Conservation (phyloP, 2,888 invertebrate genomes). For the Pterobdella sp. region DNA sequence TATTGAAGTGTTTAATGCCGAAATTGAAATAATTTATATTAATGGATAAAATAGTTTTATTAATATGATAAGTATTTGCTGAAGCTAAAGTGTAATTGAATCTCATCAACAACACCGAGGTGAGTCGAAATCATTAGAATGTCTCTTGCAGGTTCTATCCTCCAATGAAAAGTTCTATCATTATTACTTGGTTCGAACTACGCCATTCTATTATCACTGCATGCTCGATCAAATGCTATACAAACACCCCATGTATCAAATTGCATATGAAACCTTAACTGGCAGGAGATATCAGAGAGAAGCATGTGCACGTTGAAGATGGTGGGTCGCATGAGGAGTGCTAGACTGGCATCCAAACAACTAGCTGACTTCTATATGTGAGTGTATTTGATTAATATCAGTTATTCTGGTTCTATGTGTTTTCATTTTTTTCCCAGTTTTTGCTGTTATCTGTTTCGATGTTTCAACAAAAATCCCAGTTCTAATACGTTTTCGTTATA, state of each 20-base stretch:
- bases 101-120: slow-evolving; percentile 17
- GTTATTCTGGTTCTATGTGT: background rate
- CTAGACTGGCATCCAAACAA: slow-evolving; percentile 77
- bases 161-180: slow-evolving; percentile 80
- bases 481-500: background rate
- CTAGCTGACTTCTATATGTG: slow-evolving; percentile 82
- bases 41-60: too few species aligned
- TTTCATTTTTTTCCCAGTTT: background rate
- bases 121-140: slow-evolving; percentile 61
- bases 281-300: slow-evolving; percentile 75
- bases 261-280: background rate
- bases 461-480: background rate
- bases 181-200: slow-evolving; percentile 64
- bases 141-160: slow-evolving; percentile 79
- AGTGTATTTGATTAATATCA: slow-evolving; percentile 36
- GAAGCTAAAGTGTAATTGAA: background rate
- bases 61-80: too few species aligned
- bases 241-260: background rate
- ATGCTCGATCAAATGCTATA: background rate
- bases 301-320: slow-evolving; percentile 88
- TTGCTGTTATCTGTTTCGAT: background rate
- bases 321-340: slow-evolving; percentile 73
- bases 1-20: too few species aligned
- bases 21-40: too few species aligned
- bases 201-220: background rate